phyloP scores from a whole-genome alignment of 2,888 invertebrate genomes.

The Cerastis leucographa region DNA sequence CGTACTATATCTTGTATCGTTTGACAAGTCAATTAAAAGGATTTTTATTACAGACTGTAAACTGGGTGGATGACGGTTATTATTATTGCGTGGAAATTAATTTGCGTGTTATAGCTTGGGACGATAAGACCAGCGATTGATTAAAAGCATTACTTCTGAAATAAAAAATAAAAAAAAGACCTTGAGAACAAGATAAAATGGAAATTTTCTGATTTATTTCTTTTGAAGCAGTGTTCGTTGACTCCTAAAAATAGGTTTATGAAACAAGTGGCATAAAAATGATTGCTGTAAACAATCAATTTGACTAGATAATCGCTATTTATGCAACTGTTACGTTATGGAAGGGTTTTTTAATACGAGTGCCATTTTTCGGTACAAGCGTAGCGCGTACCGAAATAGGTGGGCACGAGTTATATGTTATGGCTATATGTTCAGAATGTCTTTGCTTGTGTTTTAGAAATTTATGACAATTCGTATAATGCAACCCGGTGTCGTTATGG shows the following conservation, averaged over 20 bases:
- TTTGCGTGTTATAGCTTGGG: slow-evolving; percentile 19
- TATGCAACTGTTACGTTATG: too few species aligned
- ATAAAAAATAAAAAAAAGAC: neutral
- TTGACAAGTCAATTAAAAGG: slow-evolving; percentile 36
- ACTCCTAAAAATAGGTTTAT: neutral
- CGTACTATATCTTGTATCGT: slow-evolving; percentile 5
- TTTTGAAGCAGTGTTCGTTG: neutral
- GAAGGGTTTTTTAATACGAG: too few species aligned
- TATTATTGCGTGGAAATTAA: slow-evolving; percentile 34
- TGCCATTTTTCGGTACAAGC: too few species aligned
- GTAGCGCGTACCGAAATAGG: too few species aligned
- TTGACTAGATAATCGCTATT: too few species aligned
- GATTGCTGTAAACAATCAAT: neutral
- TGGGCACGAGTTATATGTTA: too few species aligned
- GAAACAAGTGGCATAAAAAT: too few species aligned
- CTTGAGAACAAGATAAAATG: neutral
- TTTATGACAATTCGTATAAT: too few species aligned
- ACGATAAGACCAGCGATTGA: neutral
- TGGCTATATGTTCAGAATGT: too few species aligned
- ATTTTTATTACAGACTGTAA: slow-evolving; percentile 39
- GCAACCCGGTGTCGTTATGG: too few species aligned
- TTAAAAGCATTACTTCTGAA: neutral
- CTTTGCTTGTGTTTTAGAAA: too few species aligned
- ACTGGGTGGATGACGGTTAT: slow-evolving; percentile 16
- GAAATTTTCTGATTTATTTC: neutral